A percentile compares a stretch with the other conserved stretches of the same genome.
Conservation (phyloP, 2,113 vertebrate species). For the Corvus cornix region DNA sequence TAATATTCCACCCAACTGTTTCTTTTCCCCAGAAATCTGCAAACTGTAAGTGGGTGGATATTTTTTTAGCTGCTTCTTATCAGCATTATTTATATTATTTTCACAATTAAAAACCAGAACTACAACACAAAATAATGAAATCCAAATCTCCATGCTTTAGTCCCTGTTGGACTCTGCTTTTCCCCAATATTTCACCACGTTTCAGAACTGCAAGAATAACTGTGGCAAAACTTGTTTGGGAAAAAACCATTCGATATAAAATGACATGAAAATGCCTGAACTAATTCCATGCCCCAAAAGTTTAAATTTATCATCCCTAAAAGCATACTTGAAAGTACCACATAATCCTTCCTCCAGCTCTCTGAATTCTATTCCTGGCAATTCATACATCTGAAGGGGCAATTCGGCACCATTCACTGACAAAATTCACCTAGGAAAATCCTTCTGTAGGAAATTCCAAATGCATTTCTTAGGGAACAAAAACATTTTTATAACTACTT, state of each 20-base stretch:
- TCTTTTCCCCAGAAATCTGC: constrained; percentile 70
- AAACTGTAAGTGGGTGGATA: constrained; percentile 72
- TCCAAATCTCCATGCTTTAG: background rate
- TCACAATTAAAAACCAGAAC: constrained; percentile 38
- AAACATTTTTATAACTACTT: constrained; percentile 12
- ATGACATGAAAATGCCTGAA: background rate
- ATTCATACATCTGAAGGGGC: constrained; percentile 2
- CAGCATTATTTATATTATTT: constrained; percentile 58
- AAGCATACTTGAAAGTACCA: background rate
- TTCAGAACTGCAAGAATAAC: background rate
- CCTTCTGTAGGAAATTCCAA: background rate
- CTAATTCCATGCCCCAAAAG: background rate
- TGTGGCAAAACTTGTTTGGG: constrained; percentile 39
- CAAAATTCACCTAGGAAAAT: constrained; percentile 28
- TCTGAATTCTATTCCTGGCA: background rate
- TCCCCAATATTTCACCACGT: background rate
- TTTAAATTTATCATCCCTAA: background rate
- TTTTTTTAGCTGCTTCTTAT: constrained; percentile 68
- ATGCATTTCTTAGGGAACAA: constrained; percentile 29
- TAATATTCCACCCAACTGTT: constrained; percentile 76
- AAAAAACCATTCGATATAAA: background rate
- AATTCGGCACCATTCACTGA: background rate
- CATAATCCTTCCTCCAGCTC: constrained; percentile 22
- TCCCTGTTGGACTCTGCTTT: background rate
- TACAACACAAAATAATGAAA: constrained; percentile 29